Evolutionary conservation across 2,797 vertebrate genomes (phyloP), one percentile per base, ranked within the genome.

Genomic region (Alcedo quadribrachys): DNA sequence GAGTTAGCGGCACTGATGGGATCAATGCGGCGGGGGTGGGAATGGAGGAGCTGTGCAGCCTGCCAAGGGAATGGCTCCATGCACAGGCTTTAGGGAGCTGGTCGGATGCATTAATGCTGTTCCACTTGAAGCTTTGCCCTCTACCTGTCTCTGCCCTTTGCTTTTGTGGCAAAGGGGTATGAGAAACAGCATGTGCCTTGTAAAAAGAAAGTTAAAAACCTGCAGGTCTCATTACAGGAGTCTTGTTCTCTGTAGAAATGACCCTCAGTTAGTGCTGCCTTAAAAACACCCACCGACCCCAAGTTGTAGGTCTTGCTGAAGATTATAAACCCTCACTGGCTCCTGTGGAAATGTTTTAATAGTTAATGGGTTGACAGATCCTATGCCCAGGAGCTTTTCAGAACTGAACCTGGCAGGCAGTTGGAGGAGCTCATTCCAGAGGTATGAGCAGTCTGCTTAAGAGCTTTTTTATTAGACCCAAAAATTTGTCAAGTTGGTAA

Each of bases 61-160:
- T 54, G 48, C 27, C 0, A 5, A 60, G 54, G 62, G 35, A 42
- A 51, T 40, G 61, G 19, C 33, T 54, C 11, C n/a, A 0, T 8
- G 42, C 22, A 6, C 8, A 8, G 24, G 54, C 25, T 63, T 61
- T 68, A 32, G 51, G 46, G 54, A 55, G 60, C 21, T 24, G 43
- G 30, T 35, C 21, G 16, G 53, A 7, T 28, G 15, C 20, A 6
- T 25, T 68, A 10, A 20, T 24, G 43, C 40, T 62, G n/a, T 11
- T 2, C 33, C 3, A 0, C 28, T 42, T 14, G 6, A 65, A 85
- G 22, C 28, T 37, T 91, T 50, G 14, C 14, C 70, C n/a, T 75
- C 33, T 37, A 53, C 25, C 24, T 50, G 0, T 40, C 37, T 40
- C 37, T 40, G 37, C 14, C 37, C 37, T 40, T 40, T 32, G 0